Conservation (phyloP, 2,797 vertebrate species). For the Crenichthys baileyi region DNA sequence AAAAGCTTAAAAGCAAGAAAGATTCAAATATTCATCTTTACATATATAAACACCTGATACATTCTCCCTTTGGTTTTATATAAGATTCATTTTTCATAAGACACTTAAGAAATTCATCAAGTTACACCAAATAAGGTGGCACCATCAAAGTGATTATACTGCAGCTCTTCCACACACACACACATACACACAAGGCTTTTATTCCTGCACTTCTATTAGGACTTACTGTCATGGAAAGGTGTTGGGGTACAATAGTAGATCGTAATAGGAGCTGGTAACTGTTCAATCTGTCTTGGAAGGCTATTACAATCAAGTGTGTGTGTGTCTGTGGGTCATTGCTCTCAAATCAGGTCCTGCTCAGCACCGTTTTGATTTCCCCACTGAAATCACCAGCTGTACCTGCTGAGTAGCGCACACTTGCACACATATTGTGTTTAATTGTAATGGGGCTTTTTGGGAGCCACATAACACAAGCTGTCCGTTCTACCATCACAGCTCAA, state of each 20-base stretch:
- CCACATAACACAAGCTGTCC: slow-evolving; percentile 51
- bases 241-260: slow-evolving; percentile 27
- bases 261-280: slow-evolving; percentile 38
- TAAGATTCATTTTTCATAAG: not conserved
- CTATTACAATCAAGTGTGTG: slow-evolving; percentile 31
- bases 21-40: not conserved
- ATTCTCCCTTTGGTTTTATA: not conserved
- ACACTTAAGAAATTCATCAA: not conserved
- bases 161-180: not conserved
- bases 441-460: slow-evolving; percentile 54
- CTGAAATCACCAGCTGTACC: slow-evolving; percentile 68
- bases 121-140: slow-evolving; percentile 12
- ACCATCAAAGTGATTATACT: not conserved
- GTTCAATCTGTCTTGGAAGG: slow-evolving; percentile 45
- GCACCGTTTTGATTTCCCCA: slow-evolving; percentile 65
- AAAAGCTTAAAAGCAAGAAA: not conserved
- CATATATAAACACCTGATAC: not conserved
- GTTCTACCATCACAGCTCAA: slow-evolving; percentile 51
- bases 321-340: slow-evolving; percentile 37
- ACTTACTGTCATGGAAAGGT: slow-evolving; percentile 21
- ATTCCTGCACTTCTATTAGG: slow-evolving; percentile 18
- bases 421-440: slow-evolving; percentile 51
- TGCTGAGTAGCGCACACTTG: slow-evolving; percentile 29
- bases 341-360: slow-evolving; percentile 61
- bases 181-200: slow-evolving; percentile 13